Percentiles rank a stretch among this genome's conserved stretches.
Evolutionary conservation across 2,113 vertebrate species (phyloP).

Genomic region (Upupa epops): DNA sequence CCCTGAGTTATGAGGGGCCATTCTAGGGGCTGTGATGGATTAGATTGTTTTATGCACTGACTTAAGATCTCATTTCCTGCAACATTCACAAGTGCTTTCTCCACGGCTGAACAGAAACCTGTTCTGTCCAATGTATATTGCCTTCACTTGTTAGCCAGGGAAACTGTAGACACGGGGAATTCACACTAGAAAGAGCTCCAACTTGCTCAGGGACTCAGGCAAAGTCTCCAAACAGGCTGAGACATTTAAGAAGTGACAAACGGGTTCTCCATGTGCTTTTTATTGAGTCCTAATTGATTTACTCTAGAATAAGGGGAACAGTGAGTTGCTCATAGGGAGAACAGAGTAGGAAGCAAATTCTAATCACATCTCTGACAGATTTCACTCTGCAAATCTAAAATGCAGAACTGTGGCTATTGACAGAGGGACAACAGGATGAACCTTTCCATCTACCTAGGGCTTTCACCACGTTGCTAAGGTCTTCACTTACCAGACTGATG

Average conservation of each 20-base stretch:
- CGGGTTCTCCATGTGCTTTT: neutral
- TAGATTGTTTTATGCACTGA: conserved; percentile 85
- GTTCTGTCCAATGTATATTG: conserved; percentile 34
- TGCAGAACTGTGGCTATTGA: neutral
- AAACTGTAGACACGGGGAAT: neutral
- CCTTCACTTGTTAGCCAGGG: conserved; percentile 44
- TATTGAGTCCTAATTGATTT: conserved; percentile 28
- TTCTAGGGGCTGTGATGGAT: conserved; percentile 81
- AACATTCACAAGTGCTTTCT: conserved; percentile 81
- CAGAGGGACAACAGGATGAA: neutral
- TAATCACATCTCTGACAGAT: conserved; percentile 10
- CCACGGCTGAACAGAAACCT: conserved; percentile 71
- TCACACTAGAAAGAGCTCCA: conserved; percentile 19
- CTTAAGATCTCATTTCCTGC: conserved; percentile 87
- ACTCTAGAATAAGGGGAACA: neutral
- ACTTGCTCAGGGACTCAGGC: conserved; percentile 40
- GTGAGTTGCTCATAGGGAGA: neutral
- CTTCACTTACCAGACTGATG: neutral
- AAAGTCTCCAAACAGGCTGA: conserved; percentile 42
- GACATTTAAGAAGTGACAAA: conserved; percentile 58
- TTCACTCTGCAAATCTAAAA: neutral
- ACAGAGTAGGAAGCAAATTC: neutral
- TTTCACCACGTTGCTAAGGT: neutral
- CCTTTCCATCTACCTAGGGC: neutral
- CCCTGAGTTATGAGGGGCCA: conserved; percentile 82